A percentile compares a stretch with the other conserved stretches of the same genome.
phyloP scores from a whole-genome alignment of 2,888 invertebrate species.

The Podabrus alpinus region DNA sequence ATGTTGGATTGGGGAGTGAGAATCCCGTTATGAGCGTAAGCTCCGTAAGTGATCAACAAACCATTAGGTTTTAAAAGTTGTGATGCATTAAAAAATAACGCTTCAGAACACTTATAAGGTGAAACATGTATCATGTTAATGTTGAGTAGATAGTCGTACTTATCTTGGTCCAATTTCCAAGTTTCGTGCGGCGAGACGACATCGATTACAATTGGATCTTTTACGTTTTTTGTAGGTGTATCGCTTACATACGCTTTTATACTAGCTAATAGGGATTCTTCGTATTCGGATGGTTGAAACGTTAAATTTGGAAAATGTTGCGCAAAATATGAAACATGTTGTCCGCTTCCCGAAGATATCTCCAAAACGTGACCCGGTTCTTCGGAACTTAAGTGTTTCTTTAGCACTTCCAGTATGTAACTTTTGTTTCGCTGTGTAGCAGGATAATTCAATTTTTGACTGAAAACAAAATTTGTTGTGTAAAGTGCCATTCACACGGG shows the following conservation, averaged over 20 bases:
- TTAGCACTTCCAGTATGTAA: slow-evolving; percentile 72
- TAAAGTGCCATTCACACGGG: too few species aligned
- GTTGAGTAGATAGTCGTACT: slow-evolving; percentile 77
- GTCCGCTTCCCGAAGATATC: slow-evolving; percentile 82
- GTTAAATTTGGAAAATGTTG: slow-evolving; percentile 71
- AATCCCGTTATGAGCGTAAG: slow-evolving; percentile 78
- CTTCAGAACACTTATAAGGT: slow-evolving; percentile 73
- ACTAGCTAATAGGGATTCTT: slow-evolving; percentile 65
- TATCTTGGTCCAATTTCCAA: slow-evolving; percentile 46
- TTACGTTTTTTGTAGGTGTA: slow-evolving; percentile 67
- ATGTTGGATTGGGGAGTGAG: slow-evolving; percentile 84
- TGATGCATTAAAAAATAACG: slow-evolving; percentile 75
- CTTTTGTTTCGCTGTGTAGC: slow-evolving; percentile 77
- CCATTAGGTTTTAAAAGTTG: slow-evolving; percentile 70
- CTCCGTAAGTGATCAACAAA: slow-evolving; percentile 82
- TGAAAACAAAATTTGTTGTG: slow-evolving; percentile 27
- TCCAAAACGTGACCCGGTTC: slow-evolving; percentile 63
- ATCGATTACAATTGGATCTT: slow-evolving; percentile 68
- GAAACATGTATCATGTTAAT: slow-evolving; percentile 89
- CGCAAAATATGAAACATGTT: slow-evolving; percentile 80
- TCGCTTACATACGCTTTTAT: slow-evolving; percentile 62
- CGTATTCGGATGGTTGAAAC: slow-evolving; percentile 83
- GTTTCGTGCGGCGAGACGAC: slow-evolving; percentile 58
- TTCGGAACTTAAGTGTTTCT: slow-evolving; percentile 62
- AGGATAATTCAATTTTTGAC: slow-evolving; percentile 66